phyloP scores from a whole-genome alignment of 2,797 vertebrate genomes.

The Macropus fuliginosus region DNA sequence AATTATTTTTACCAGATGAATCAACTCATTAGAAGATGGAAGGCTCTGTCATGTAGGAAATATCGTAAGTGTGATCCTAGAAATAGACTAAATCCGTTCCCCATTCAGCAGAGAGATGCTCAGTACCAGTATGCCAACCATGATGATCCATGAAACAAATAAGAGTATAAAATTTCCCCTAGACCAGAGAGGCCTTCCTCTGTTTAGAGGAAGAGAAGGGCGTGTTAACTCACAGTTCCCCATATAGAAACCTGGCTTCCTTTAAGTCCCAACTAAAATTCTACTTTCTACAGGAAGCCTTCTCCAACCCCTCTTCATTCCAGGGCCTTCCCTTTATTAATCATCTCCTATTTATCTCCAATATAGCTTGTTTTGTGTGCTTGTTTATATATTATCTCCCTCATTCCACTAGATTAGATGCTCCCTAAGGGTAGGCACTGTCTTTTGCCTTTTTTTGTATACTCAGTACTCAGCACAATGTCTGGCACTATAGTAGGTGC shows the following conservation, averaged over 20 bases:
- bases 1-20: background rate
- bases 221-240: background rate
- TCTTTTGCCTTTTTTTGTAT: no score
- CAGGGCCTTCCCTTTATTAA: no score
- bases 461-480: no score
- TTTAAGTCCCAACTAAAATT: background rate
- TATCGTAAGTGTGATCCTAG: background rate
- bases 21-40: background rate
- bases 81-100: background rate
- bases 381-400: no score
- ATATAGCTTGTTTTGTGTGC: no score
- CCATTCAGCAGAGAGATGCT: background rate
- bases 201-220: background rate
- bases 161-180: background rate
- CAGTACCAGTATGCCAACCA: background rate
- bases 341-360: no score
- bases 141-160: background rate
- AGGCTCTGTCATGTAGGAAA: no score
- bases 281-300: background rate
- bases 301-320: no score
- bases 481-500: no score
- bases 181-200: background rate
- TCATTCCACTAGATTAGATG: no score
- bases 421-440: no score
- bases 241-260: background rate